Conservation (phyloP, 2,888 invertebrate species). For the Apodemia duryi region DNA sequence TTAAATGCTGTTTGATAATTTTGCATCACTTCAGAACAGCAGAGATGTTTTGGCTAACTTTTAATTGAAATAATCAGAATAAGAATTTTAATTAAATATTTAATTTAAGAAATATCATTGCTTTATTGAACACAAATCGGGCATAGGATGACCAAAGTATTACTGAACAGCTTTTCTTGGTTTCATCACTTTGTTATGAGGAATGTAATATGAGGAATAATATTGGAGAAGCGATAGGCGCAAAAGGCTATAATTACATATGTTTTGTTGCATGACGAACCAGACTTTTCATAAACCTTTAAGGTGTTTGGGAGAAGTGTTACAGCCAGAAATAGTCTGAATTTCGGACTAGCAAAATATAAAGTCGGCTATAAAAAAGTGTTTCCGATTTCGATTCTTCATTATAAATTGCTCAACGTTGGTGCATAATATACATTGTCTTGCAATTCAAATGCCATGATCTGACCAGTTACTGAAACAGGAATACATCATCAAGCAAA, state of each 20-base stretch:
- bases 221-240: not conserved
- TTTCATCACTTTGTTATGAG: not conserved
- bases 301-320: not conserved
- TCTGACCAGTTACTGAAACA: not conserved
- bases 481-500: not conserved
- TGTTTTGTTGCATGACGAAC: not conserved
- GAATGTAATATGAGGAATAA: not conserved
- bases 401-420: not conserved
- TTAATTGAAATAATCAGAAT: too few relatives aligned
- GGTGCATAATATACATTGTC: not conserved
- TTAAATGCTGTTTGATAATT: too few relatives aligned
- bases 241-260: not conserved
- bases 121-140: too few relatives aligned
- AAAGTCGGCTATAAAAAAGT: not conserved
- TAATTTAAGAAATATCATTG: too few relatives aligned
- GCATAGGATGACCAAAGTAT: too few relatives aligned
- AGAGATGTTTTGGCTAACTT: too few relatives aligned
- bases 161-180: too few relatives aligned
- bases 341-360: not conserved
- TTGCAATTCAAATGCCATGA: not conserved
- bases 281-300: not conserved
- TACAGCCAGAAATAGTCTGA: not conserved
- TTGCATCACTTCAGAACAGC: too few relatives aligned
- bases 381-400: not conserved
- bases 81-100: too few relatives aligned